Evolutionary conservation across 2,113 vertebrate genomes (phyloP).

Genomic region (Nycticorax nycticorax): DNA sequence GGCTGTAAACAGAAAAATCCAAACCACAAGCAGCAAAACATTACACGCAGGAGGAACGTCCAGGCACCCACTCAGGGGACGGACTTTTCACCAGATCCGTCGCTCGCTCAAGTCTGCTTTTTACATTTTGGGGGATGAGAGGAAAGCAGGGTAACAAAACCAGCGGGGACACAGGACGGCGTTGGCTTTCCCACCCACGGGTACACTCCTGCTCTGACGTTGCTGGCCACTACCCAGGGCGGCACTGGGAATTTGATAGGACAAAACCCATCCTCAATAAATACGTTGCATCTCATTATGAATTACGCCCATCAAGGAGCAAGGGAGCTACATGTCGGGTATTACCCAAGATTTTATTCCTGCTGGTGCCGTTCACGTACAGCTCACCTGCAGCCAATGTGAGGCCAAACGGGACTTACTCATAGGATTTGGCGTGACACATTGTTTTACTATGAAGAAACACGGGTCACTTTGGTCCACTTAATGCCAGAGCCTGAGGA

Average conservation of each 20-base stretch:
- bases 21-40: constrained; percentile 18
- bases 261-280: background rate
- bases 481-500: background rate
- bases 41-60: background rate
- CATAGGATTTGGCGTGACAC: background rate
- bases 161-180: background rate
- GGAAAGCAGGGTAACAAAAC: constrained; percentile 6
- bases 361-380: background rate
- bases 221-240: constrained; percentile 8
- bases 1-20: constrained; percentile 17
- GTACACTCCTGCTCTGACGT: background rate
- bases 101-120: background rate
- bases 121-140: background rate
- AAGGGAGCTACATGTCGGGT: background rate
- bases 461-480: background rate
- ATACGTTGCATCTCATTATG: rapidly evolving
- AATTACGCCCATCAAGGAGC: background rate
- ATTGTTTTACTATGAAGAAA: background rate
- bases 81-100: constrained; percentile 8
- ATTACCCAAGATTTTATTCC: background rate
- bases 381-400: background rate
- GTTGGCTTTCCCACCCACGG: background rate
- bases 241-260: background rate
- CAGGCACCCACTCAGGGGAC: background rate
- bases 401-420: background rate